Evolutionary conservation across 2,113 vertebrate species (phyloP).

Genomic region (Gymnogyps californianus): DNA sequence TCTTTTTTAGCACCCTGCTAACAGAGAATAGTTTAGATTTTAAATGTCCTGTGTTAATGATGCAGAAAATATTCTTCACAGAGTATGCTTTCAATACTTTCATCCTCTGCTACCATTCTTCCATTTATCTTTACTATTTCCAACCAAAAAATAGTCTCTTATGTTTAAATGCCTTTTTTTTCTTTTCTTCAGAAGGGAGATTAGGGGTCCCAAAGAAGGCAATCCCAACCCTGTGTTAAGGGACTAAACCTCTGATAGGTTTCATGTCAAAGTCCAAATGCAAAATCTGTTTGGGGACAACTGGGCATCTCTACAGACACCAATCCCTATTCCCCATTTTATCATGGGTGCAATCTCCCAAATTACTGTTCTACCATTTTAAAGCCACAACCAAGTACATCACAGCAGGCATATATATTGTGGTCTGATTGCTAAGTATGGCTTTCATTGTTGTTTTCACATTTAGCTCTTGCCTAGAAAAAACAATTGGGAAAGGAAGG

Average conservation of each 20-base stretch:
- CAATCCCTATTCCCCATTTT: neutral
- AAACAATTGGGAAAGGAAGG: neutral
- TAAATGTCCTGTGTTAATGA: neutral
- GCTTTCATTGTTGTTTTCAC: slow-evolving; percentile 68
- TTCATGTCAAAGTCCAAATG: neutral
- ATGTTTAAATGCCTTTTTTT: neutral
- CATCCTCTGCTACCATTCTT: neutral
- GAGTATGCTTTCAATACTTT: neutral
- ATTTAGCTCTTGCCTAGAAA: slow-evolving; percentile 58
- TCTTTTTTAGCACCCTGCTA: neutral
- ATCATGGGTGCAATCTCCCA: neutral
- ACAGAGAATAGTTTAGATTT: neutral
- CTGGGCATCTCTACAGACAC: neutral
- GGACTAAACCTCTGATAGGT: neutral
- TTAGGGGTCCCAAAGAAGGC: neutral
- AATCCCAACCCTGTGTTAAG: neutral
- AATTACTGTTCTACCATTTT: slow-evolving; percentile 25
- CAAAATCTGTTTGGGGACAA: neutral
- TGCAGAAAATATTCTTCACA: neutral
- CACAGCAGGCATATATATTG: slow-evolving; percentile 59
- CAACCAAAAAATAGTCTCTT: neutral
- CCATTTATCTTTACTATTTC: neutral
- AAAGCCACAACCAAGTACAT: slow-evolving; percentile 56
- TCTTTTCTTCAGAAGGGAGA: neutral
- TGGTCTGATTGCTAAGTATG: slow-evolving; percentile 61